These are phyloP conservation scores for Cyclina sinensis DNA, from an alignment of 1,140 invertebrate genomes.

Conservation along the genomic window DNA sequence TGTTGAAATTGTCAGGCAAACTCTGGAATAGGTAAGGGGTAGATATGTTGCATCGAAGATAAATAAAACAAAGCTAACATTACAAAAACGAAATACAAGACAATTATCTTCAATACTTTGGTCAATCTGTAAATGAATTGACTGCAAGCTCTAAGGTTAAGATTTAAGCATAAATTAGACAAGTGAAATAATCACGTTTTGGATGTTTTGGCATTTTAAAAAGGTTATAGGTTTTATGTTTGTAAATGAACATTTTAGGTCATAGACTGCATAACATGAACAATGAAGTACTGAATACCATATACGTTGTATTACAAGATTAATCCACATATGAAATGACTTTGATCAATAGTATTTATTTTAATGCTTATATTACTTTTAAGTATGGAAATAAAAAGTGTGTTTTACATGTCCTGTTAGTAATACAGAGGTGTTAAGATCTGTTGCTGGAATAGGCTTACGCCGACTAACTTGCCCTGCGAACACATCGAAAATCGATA, in stretches of 20 bases:
- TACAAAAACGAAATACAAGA: background rate
- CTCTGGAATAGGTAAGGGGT: background rate
- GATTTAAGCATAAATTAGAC: background rate
- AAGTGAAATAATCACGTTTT: too few relatives aligned
- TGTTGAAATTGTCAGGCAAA: background rate
- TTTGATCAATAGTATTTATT: background rate
- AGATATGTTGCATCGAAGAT: background rate
- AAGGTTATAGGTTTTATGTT: background rate
- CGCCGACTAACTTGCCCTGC: background rate
- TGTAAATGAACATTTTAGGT: background rate
- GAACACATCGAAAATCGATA: constrained; percentile 7
- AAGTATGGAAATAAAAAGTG: too few relatives aligned
- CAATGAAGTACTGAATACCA: background rate
- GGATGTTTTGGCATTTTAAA: background rate
- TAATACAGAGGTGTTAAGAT: background rate
- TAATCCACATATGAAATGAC: background rate
- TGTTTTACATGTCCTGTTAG: background rate
- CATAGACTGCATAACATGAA: background rate
- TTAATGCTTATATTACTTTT: too few relatives aligned
- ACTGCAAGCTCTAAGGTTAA: background rate
- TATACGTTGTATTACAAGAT: background rate
- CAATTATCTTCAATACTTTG: background rate
- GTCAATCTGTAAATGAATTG: background rate
- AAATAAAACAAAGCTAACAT: background rate
- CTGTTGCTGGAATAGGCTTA: background rate